Base-by-base conservation (phyloP, 2,797 vertebrate species). In the Cossypha dichroa region DNA sequence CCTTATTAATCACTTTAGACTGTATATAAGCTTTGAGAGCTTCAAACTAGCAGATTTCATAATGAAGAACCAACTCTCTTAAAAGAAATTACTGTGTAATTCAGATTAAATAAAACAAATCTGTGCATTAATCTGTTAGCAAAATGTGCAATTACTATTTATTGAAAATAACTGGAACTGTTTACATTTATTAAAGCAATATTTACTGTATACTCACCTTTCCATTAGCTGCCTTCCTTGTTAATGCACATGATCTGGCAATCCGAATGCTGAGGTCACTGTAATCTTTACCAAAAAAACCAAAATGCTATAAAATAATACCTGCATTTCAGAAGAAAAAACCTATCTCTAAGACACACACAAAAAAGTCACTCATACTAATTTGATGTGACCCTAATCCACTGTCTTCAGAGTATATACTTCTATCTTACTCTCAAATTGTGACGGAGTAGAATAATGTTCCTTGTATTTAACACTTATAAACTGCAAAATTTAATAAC, bases 191-290 rank as follows among this genome's bases (percentile, higher is more conserved):
- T 68, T 85, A 86, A 77, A 89, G 77, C 52, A 46, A 25, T 36
- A 31, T 62, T 63, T 84, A 83, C 23, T 59, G 51, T 49, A 54
- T 56, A 93, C 97, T 97, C 41, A 99, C 99, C 89, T 97, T 98
- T 38, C 91, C 63, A 29, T 56, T 77, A 51, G 93, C 19, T 34
- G 67, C 15, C 25, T 80, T 92, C 48, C 88, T 96, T 91, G 87
- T 91, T 94, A 99, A 38, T 6, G 98, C 97, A 97, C 98, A 99
- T 0, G 98, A 98, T 62, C 98, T 98, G 19, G 98, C 98, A 88
- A 98, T 96, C 5, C 22, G 49, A 93, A 99, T 93, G 88, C 97
- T 98, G 91, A 99, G 87, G 51, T 59, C 77, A 63, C 72, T 70
- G 76, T 97, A 97, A 85, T 98, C 98, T 98, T 96, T 59, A 74